phyloP scores from a whole-genome alignment of 1,140 invertebrate species.

The Drosophila mayri region DNA sequence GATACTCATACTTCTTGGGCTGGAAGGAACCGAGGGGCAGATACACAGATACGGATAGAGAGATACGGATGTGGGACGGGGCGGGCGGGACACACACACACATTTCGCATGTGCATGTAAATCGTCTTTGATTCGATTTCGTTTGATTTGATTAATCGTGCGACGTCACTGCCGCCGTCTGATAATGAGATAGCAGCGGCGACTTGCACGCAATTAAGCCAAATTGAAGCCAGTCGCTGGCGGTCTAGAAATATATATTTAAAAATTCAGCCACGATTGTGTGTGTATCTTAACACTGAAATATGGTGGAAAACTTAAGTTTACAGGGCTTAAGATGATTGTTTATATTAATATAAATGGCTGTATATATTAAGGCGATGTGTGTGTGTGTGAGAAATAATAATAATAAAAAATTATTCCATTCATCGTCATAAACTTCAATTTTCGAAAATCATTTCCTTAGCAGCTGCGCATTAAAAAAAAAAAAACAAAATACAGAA shows the following conservation, averaged over 20 bases:
- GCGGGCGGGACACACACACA: constrained; percentile 6
- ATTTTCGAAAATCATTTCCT: constrained; percentile 85
- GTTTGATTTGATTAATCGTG: constrained; percentile 83
- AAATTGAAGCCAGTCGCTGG: constrained; percentile 31
- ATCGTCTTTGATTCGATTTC: constrained; percentile 82
- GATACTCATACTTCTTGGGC: constrained; percentile 20
- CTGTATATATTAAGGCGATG: constrained; percentile 55
- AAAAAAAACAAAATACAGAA: constrained; percentile 57
- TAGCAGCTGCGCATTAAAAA: constrained; percentile 78
- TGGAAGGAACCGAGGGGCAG: constrained; percentile 17
- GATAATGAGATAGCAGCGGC: constrained; percentile 72
- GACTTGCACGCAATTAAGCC: constrained; percentile 76
- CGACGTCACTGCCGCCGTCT: constrained; percentile 58
- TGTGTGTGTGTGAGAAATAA: constrained; percentile 44
- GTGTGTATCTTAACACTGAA: constrained; percentile 3
- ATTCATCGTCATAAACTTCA: constrained; percentile 84
- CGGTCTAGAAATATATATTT: constrained; percentile 37
- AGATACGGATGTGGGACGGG: constrained; percentile 9
- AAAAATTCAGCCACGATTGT: constrained; percentile 15
- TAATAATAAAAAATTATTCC: constrained; percentile 68
- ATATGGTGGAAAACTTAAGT: constrained; percentile 60
- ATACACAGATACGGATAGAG: constrained; percentile 24
- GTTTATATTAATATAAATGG: constrained; percentile 80
- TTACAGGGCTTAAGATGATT: constrained; percentile 66
- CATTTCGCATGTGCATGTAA: constrained; percentile 68